Evolutionary conservation across 1,140 invertebrate species (phyloP), one percentile per base, ranked within the genome.

Genomic region (Paraescarpia echinospica): DNA sequence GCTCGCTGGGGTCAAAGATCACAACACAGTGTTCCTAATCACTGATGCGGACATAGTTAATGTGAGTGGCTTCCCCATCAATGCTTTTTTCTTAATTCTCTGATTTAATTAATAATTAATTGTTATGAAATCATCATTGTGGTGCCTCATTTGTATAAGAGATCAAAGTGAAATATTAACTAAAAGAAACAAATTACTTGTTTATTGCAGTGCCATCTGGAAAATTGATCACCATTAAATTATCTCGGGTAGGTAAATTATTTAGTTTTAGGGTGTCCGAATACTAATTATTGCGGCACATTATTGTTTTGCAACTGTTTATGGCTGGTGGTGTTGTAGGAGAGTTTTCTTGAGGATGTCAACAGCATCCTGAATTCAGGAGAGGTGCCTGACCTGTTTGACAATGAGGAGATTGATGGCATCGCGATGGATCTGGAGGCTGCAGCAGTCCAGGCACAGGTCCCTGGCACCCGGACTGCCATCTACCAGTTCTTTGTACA

Each of bases 21-120:
- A 94, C 12, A 95, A 94, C 34, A 94, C 95, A 88, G 95, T 96
- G 4, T 96, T 96, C 93, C 93, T 96, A 1, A 93, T 96, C 12
- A 95, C 95, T 35, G 96, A 96, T 93, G 93, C 94, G 89, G 95
- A 97, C 94, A 97, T 98, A 77, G 97, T 97, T 0, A 97, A 59
- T 33, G 92, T 93, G 35, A 41, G 90, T 93, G n/a, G 35, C 35
- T 35, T 48, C 91, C 14, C 48, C 41, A 31, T 91, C 22, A 35
- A 12, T 34, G n/a, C 89, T 22, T 34, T 0, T 0, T 91, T 48
- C 41, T 91, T n/a, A 22, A 48, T n/a, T 27, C 41, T 48, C 27
- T 41, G 34, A n/a, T n/a, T n/a, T n/a, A n/a, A n/a, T n/a, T 91
- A 91, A 34, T 91, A 34, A 5, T 91, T 34, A 41, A 27, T 33